Evolutionary conservation across 1,140 invertebrate genomes (phyloP), one percentile per base, ranked within the genome.

Genomic region (Bombus impatiens): DNA sequence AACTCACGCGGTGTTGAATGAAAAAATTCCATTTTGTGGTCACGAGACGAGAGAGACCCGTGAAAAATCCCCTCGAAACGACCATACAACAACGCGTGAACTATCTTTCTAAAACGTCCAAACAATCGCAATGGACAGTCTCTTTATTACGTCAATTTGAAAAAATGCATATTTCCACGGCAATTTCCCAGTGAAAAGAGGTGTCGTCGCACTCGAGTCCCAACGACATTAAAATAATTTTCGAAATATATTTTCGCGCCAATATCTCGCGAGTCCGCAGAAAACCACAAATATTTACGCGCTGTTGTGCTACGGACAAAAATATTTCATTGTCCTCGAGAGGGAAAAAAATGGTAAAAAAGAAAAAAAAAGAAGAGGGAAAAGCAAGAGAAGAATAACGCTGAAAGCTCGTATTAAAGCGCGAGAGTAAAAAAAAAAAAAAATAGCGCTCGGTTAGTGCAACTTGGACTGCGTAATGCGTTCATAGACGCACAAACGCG

Each of bases 391-490:
- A 22, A 6, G 25, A 40, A 32, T 4, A 71, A 42, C 13, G 67
- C 15, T 68, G 65, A 42, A 35, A 53, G 44, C 65, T 32, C 13
- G 22, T 44, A 70, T n/a, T 53, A 74, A 62, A 37, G 28, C 71
- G 42, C 12, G 28, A 47, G 71, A 28, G 15, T 47, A 22, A 25
- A 40, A 28, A 37, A 28, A 42, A 71, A 70, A 70, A 35, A 57
- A 32, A 25, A 10, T 47, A 47, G 28, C 47, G 68, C 6, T 32
- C 42, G 25, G 1, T 22, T 71, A 35, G 40, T 32, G 57, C 13
- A 47, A 65, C 42, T 74, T 42, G n/a, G 37, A 18, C 44, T 68
- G 44, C 78, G 87, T 87, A 87, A 89, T 89, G 28, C 76, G 82
- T 68, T 62, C 71, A 44, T 42, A 44, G 78, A 81, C 67, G 84